These are phyloP conservation scores for Myocastor coypus DNA, from an alignment of 2,113 vertebrate species.

Conservation along the genomic window DNA sequence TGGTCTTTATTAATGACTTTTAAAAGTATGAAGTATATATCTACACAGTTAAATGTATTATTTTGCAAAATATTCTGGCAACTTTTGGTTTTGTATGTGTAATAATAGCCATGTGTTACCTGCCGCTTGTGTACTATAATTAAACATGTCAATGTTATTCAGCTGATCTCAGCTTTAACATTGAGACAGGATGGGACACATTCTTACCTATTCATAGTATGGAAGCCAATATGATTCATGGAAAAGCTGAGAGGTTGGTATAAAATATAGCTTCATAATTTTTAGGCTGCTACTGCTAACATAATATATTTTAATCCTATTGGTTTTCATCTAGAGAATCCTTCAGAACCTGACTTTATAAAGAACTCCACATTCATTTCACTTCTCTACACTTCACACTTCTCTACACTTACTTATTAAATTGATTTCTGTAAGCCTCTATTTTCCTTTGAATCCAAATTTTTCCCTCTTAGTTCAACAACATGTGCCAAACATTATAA, in stretches of 20 bases:
- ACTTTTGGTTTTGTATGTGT: neutral
- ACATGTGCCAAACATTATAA: neutral
- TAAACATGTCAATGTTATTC: neutral
- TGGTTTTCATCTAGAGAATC: neutral
- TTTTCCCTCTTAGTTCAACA: neutral
- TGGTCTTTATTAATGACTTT: neutral
- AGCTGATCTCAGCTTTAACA: neutral
- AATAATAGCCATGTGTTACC: neutral
- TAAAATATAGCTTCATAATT: neutral
- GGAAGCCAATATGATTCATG: neutral
- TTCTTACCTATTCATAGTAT: neutral
- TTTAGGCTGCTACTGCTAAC: neutral
- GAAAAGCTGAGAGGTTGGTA: neutral
- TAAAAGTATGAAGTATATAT: slow-evolving; percentile 9
- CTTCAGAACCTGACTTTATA: neutral
- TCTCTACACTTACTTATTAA: neutral
- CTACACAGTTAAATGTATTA: neutral
- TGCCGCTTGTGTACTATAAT: neutral
- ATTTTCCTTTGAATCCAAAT: neutral
- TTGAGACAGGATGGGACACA: neutral
- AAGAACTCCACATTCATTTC: neutral
- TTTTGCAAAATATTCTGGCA: neutral
- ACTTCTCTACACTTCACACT: neutral
- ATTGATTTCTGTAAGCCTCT: neutral
- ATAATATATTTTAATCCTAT: neutral